These are phyloP conservation scores for Mizuhopecten yessoensis DNA, from an alignment of 1,140 invertebrate species.

Conservation along the genomic window DNA sequence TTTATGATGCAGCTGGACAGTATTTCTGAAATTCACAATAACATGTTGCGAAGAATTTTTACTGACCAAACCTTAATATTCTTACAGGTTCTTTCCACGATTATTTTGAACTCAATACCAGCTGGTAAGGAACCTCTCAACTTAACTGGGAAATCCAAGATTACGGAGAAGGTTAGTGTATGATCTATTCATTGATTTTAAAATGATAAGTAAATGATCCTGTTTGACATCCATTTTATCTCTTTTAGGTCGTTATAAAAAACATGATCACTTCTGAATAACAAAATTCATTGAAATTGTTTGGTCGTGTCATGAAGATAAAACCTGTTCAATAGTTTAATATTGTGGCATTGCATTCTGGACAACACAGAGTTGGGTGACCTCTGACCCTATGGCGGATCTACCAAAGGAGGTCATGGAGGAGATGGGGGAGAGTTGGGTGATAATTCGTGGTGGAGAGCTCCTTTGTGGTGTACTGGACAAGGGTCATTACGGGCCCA, in stretches of 20 bases:
- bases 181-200: too few relatives aligned
- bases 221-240: too few relatives aligned
- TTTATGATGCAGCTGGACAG: too few relatives aligned
- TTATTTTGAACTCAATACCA: slow-evolving; percentile 93
- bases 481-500: slow-evolving; percentile 98
- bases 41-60: too few relatives aligned
- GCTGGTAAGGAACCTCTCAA: slow-evolving; percentile 89
- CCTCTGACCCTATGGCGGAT: slow-evolving; percentile 42
- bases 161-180: slow-evolving; percentile 88
- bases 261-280: too few relatives aligned
- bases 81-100: slow-evolving; percentile 81
- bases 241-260: too few relatives aligned
- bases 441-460: slow-evolving; percentile 95
- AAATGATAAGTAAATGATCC: too few relatives aligned
- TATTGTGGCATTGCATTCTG: not conserved
- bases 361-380: slow-evolving; percentile 87
- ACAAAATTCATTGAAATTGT: too few relatives aligned
- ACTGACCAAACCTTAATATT: not conserved
- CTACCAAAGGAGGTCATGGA: slow-evolving; percentile 73
- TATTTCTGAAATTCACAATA: too few relatives aligned
- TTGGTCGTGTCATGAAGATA: too few relatives aligned
- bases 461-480: slow-evolving; percentile 97
- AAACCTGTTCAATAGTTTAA: too few relatives aligned
- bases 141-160: slow-evolving; percentile 93
- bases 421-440: slow-evolving; percentile 94